Evolutionary conservation across 1,140 invertebrate genomes (phyloP).

Genomic region (Pachypsylla venusta): DNA sequence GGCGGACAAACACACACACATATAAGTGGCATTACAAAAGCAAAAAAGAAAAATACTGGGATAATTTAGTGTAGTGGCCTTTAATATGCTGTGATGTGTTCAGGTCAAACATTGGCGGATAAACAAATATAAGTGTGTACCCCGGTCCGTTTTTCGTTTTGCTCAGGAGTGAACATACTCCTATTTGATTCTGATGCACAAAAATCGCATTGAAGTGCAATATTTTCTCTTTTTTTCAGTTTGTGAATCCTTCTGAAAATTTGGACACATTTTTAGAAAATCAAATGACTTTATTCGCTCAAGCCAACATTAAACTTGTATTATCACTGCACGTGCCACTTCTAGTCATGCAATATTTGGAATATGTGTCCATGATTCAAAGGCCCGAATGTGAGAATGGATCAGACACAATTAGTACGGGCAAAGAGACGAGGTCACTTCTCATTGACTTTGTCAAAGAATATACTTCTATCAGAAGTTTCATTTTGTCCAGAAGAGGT

Average conservation of each 20-base stretch:
- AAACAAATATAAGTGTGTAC: no score
- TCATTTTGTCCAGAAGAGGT: not conserved
- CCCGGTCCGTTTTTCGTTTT: no score
- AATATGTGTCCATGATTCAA: not conserved
- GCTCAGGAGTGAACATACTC: no score
- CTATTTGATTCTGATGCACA: no score
- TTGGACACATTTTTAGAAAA: not conserved
- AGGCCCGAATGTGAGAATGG: not conserved
- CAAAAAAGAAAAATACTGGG: no score
- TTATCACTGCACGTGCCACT: not conserved
- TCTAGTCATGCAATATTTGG: not conserved
- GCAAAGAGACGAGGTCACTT: not conserved
- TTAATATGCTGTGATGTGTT: no score
- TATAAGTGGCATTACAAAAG: no score
- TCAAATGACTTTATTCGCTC: not conserved
- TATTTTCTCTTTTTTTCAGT: no score
- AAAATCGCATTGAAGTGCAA: no score
- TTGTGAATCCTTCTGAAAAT: not conserved
- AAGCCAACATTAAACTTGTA: not conserved
- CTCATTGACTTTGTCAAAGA: conserved; percentile 5
- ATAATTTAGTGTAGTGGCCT: no score
- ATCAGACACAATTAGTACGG: not conserved
- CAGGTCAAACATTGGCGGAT: no score
- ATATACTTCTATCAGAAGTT: not conserved
- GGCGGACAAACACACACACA: no score